Percentiles rank a stretch among this genome's conserved stretches.
phyloP scores from a whole-genome alignment of 2,797 vertebrate genomes.

The Cynopterus sphinx region DNA sequence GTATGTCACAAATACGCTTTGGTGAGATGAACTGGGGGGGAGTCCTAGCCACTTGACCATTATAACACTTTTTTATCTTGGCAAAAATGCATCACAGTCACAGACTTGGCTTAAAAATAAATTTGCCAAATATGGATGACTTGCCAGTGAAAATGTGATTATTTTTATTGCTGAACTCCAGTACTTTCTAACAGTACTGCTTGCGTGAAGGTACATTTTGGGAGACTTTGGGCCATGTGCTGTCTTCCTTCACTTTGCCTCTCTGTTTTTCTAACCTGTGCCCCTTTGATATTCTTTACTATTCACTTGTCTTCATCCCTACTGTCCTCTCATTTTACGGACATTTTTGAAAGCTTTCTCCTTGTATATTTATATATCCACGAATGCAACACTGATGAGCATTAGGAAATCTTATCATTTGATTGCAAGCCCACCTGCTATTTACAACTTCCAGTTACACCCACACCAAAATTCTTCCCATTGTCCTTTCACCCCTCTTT shows the following conservation, averaged over 20 bases:
- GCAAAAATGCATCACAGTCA: slow-evolving; percentile 1
- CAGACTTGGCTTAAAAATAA: slow-evolving; percentile 28
- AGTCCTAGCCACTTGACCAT: background rate
- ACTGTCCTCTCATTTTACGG: background rate
- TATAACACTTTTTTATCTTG: background rate
- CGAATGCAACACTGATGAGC: no score
- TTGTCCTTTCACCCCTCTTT: background rate
- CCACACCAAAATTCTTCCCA: background rate
- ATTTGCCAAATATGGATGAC: background rate
- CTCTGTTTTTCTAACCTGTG: background rate
- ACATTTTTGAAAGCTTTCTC: background rate
- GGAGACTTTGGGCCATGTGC: background rate
- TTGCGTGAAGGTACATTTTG: background rate
- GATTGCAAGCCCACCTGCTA: background rate
- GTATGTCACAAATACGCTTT: background rate
- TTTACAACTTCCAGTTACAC: background rate
- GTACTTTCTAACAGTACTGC: background rate
- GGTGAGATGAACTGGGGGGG: background rate
- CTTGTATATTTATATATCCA: background rate
- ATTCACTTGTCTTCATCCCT: background rate
- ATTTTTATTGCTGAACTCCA: background rate
- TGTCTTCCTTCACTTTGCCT: background rate
- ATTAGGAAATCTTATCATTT: background rate
- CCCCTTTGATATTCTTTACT: background rate
- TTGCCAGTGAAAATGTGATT: slow-evolving; percentile 20